Base-by-base conservation (phyloP, 2,797 vertebrate genomes). In the Glyptemys insculpta region DNA sequence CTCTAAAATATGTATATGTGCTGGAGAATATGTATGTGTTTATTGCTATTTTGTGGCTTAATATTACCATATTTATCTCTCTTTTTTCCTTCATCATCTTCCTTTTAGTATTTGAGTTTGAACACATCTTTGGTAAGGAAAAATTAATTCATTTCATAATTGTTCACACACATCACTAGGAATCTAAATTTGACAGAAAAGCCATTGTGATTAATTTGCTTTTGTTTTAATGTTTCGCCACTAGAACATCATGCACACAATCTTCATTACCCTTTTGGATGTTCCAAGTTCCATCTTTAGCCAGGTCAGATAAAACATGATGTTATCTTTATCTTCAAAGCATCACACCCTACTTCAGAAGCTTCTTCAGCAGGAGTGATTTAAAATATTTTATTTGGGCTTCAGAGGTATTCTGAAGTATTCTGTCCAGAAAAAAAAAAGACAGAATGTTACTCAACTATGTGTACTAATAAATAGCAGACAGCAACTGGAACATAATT, bases 341-440 rank as follows among this genome's bases (percentile, higher is more conserved):
- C 10, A 47, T 62, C 34, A 76, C 52, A 72, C 68, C 79, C 79
- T 92, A 57, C 85, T 91, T 84, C 44, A 93, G 92, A 94, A 5
- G 8, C 31, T 78, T 84, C 84, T 95, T 91, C 29, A 88, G 85
- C 1, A 1, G 37, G 15, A 31, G 78, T 50, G 54, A 91, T 89
- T 94, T 91, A 81, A 92, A 83, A 76, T 56, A 86, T 85, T 81
- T 93, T 16, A n/a, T 95, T 95, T 91, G 82, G 62, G 62, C 87
- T 41, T 85, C 10, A 1, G 12, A 92, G 87, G 5, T 29, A 57
- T 59, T 84, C 19, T 91, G 31, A 92, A 89, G 5, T 29, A 57
- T 59, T 84, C 19, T 91, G 31, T 18, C 49, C 65, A 88, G 81
- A 88, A 62, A 54, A 86, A 62, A 86, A 83, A 83, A 68, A 90